Conservation (phyloP, 2,888 invertebrate genomes). For the Diarsia brunnea region DNA sequence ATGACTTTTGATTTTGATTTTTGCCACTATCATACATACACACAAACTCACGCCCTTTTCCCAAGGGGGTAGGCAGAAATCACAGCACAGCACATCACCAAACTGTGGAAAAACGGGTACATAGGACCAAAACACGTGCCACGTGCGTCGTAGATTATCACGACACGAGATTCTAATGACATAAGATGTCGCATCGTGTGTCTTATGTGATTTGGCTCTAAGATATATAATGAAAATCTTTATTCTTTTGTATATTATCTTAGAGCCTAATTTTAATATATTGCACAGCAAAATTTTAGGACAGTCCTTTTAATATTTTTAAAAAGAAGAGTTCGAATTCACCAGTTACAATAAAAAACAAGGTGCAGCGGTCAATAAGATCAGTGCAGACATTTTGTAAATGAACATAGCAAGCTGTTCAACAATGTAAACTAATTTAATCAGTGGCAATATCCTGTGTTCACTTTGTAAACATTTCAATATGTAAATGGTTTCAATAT, state of each 20-base stretch:
- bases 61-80: no score
- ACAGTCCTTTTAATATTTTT: background rate
- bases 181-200: background rate
- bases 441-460: slow-evolving; percentile 27
- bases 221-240: background rate
- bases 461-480: slow-evolving; percentile 9
- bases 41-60: no score
- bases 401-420: background rate
- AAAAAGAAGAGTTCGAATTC: background rate
- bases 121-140: no score
- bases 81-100: no score
- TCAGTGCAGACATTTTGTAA: background rate
- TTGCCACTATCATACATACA: no score
- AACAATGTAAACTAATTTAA: slow-evolving; percentile 10
- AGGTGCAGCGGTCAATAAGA: background rate
- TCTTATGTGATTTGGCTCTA: background rate
- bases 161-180: background rate
- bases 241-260: no score
- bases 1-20: no score
- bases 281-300: background rate
- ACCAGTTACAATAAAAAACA: background rate
- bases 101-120: no score
- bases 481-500: slow-evolving; percentile 9
- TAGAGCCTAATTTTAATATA: no score
- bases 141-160: background rate